Evolutionary conservation across 2,113 vertebrate genomes (phyloP), one percentile per base, ranked within the genome.

Genomic region (Leptosomus discolor): DNA sequence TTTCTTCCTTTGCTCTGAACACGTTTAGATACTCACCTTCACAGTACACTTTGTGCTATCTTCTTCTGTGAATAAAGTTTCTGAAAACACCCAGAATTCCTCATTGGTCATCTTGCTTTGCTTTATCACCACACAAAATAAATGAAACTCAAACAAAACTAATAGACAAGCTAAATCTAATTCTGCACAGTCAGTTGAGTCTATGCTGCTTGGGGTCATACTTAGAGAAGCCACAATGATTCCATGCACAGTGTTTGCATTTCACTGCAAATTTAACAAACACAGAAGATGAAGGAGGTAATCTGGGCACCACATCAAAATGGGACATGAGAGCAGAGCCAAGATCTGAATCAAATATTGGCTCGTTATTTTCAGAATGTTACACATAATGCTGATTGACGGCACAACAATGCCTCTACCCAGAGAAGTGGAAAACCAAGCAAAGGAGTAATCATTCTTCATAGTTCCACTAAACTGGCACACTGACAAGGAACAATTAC

Each of bases 361-460:
- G 92, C 91, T 92, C 0, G 0, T 79, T 74, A 76, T 95, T 91
- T 97, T 94, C 84, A 85, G 81, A 91, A 89, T 82, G 92, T 91
- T 95, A 63, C 70, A 79, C 81, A 83, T 96, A 96, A 97, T 58
- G 63, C 83, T 97, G 95, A 96, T 43, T 97, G 96, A 96, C 84
- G 0, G 77, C 27, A 92, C 63, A 92, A 96, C 94, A 97, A 96
- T 91, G 95, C n/a, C 77, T 91, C 69, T 95, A 73, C 67, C 45
- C 93, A 93, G 89, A 91, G 89, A 94, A 88, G 84, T 95, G 70
- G 82, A 83, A 96, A 95, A 76, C 41, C n/a, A 90, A 83, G 91
- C 57, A 84, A 94, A 87, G 67, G 41, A 84, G 81, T 60, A 90
- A 95, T 96, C 95, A 94, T 97, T 95, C 92, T 95, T 94, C 77